Evolutionary conservation across 2,888 invertebrate species (phyloP), one percentile per base, ranked within the genome.

Genomic region (Cyclophora punctaria): DNA sequence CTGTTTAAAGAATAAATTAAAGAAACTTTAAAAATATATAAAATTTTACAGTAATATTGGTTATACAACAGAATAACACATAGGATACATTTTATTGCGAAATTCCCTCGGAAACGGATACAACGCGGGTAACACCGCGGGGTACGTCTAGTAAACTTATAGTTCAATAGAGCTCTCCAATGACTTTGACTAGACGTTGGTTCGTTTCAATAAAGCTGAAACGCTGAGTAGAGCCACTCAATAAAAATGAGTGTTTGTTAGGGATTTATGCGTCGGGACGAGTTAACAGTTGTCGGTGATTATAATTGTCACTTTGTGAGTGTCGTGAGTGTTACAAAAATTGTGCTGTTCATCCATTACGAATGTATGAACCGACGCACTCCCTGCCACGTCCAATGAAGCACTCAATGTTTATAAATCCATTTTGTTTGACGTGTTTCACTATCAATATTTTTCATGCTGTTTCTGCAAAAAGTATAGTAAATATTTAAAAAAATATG

Each of bases 381-480:
- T 44, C 53, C 50, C 56, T 52, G 49, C 44, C 44, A 44, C 5
- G 55, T 57, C 52, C 50, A 58, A 60, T 66, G 57, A 66, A 61
- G 35, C 51, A 44, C 41, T 45, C 6, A 35, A 46, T 49, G 42
- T 51, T 50, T 46, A 60, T 62, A 59, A 63, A 64, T 62, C 57
- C 56, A 44, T 4, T 51, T 41, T 57, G 62, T 59, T 47, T 46
- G 56, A 63, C 55, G 51, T 50, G 47, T 49, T 59, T 61, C 50
- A 57, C 58, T 65, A 64, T 66, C 65, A 63, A 71, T 69, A 66
- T 67, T 66, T 66, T 68, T 67, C 48, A 64, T 58, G 52, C 58
- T 62, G 58, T 67, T 62, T 67, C 60, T 69, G 53, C 50, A 51
- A 57, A 60, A 63, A 64, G 68, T 59, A 61, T 56, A 51, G 50